Base-by-base conservation (phyloP, 2,888 invertebrate genomes). In the Scaptomyza polygonia region DNA sequence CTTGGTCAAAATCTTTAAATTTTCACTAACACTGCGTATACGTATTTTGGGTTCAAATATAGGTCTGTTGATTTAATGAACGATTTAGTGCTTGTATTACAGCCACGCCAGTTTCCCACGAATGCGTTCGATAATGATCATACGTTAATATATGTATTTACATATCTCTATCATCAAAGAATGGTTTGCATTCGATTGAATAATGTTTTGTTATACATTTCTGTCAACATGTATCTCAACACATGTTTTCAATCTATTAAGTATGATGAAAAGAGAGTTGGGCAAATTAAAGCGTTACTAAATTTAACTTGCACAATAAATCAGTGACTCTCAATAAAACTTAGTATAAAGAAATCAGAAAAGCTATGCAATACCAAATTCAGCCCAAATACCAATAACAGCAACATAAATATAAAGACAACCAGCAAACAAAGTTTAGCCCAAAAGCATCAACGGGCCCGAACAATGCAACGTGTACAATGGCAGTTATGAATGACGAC, bases 301-400 rank as follows among this genome's bases (percentile, higher is more conserved):
- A 47, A 62, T 32, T 49, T 43, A 34, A 45, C 43, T 70, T 75
- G 61, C 81, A 70, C 74, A 75, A 83, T 58, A 42, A 57, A 66
- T 51, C 51, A 61, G 40, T 56, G 59, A 67, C 62, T 68, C 21
- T 48, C 21, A 32, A 32, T 48, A 48, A 25, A 49, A 32, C 49
- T 56, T 27, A 57, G 39, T 57, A 16, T 45, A 69, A 73, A 66
- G 68, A 68, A 76, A 72, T 69, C 64, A 63, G 58, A 79, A 79
- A 85, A 77, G 65, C 79, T 53, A 61, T 82, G 81, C 85, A 81
- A 70, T 78, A 58, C 56, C 55, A 66, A 61, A 71, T 61, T 51
- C 55, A 67, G 59, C 72, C 56, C 65, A 72, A 72, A 71, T 71
- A 54, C 62, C 61, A 47, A 66, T 63, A 51, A 27, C 39, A 30